phyloP scores from a whole-genome alignment of 2,888 invertebrate genomes.

The Tuberolachnus salignus region DNA sequence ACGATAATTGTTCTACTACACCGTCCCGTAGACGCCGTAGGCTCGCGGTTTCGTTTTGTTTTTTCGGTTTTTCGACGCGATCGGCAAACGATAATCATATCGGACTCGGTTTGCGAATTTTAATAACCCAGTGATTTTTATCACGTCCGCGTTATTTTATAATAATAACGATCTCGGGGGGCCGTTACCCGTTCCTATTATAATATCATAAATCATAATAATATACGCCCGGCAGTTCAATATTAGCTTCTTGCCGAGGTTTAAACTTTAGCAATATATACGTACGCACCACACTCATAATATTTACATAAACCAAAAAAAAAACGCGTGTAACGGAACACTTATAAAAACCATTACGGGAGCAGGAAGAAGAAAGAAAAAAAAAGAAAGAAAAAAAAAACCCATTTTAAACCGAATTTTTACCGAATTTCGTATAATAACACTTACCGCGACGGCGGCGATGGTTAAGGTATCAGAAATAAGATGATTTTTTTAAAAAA shows the following conservation, averaged over 20 bases:
- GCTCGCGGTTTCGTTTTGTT: too few species aligned
- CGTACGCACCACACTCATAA: not conserved
- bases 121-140: constrained; percentile 25
- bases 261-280: constrained; percentile 53
- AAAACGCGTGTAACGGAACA: constrained; percentile 10
- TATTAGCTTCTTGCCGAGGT: constrained; percentile 39
- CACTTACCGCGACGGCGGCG: not conserved
- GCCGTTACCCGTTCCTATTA: constrained; percentile 24
- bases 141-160: constrained; percentile 33
- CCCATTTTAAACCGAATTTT: constrained; percentile 35
- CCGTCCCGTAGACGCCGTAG: too few species aligned
- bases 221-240: constrained; percentile 36
- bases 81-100: constrained; percentile 11
- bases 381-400: constrained; percentile 35
- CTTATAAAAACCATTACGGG: constrained; percentile 25
- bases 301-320: constrained; percentile 52
- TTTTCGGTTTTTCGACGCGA: not conserved
- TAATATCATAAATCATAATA: too few species aligned
- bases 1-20: too few species aligned
- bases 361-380: too few species aligned
- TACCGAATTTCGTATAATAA: constrained; percentile 9
- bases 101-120: not conserved
- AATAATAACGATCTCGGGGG: constrained; percentile 29
- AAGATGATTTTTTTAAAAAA: too few species aligned
- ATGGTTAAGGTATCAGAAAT: constrained; percentile 17